Percentiles rank a stretch among this genome's conserved stretches.
Conservation (phyloP, 37 sponge, comb jelly and placozoan species). For the Agelas oroides region DNA sequence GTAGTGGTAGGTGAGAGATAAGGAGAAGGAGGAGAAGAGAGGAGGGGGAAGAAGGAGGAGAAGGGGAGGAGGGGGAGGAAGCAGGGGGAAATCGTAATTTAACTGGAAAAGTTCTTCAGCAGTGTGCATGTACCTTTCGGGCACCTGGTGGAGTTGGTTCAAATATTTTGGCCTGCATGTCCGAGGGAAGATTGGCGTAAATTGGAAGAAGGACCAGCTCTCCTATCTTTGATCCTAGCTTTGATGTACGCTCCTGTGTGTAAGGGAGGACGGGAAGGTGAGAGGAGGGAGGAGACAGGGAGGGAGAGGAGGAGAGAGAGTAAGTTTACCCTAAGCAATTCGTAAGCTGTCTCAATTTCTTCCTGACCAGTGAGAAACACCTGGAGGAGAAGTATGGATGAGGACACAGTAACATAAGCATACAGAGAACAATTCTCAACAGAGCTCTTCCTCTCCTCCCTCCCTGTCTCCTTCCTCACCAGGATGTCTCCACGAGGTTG, state of each 20-base stretch:
- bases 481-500: slow-evolving; percentile 96
- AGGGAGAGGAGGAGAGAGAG: no score
- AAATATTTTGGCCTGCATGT: slow-evolving; percentile 99
- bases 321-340: slow-evolving; percentile 76
- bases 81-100: no score
- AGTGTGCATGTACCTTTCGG: slow-evolving; percentile 75
- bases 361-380: slow-evolving; percentile 99
- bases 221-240: slow-evolving; percentile 92
- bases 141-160: slow-evolving; percentile 99
- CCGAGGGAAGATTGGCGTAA: slow-evolving; percentile 98
- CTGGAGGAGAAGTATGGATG: slow-evolving; percentile 25
- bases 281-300: no score
- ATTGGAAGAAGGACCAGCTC: slow-evolving; percentile 95
- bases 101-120: no score
- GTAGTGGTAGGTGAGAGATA: neutral
- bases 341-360: slow-evolving; percentile 97
- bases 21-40: no score
- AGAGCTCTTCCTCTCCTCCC: no score
- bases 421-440: no score
- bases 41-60: no score
- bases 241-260: slow-evolving; percentile 78
- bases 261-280: neutral
- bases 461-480: slow-evolving; percentile 30
- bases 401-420: neutral
- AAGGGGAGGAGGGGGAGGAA: no score